Percentiles rank a stretch among this genome's conserved stretches.
These are phyloP conservation scores for Penaeus vannamei DNA, from an alignment of 1,140 invertebrate genomes.

Conservation along the genomic window DNA sequence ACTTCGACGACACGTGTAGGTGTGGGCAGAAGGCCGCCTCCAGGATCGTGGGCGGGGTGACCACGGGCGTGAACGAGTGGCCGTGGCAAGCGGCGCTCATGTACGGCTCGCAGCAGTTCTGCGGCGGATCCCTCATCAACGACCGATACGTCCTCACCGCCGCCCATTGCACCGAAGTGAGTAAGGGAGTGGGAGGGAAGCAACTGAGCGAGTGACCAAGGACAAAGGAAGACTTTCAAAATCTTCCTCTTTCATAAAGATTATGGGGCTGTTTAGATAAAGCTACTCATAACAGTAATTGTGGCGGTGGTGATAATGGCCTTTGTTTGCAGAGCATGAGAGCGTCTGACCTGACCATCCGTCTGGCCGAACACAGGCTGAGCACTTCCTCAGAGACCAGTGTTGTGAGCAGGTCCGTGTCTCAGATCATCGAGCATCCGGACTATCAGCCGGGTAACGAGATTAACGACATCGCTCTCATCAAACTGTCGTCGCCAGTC, in stretches of 20 bases:
- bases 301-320: too few relatives aligned
- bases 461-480: too few relatives aligned
- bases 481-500: too few relatives aligned
- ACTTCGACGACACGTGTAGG: constrained; percentile 1
- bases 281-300: neutral
- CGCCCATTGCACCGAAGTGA: constrained; percentile 64
- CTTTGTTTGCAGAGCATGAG: neutral
- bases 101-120: constrained; percentile 37
- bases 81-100: constrained; percentile 30
- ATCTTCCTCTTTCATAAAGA: neutral
- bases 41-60: constrained; percentile 21
- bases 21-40: constrained; percentile 18
- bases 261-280: neutral
- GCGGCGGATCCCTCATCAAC: constrained; percentile 67
- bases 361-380: constrained; percentile 25
- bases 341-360: neutral
- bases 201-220: neutral
- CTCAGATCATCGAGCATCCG: constrained; percentile 36
- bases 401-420: neutral
- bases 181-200: neutral
- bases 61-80: constrained; percentile 43
- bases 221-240: too few relatives aligned
- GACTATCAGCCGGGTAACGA: neutral
- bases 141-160: constrained; percentile 65
- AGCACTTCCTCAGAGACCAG: neutral